Conservation (phyloP, 2,888 invertebrate species). For the Empis stercorea region DNA sequence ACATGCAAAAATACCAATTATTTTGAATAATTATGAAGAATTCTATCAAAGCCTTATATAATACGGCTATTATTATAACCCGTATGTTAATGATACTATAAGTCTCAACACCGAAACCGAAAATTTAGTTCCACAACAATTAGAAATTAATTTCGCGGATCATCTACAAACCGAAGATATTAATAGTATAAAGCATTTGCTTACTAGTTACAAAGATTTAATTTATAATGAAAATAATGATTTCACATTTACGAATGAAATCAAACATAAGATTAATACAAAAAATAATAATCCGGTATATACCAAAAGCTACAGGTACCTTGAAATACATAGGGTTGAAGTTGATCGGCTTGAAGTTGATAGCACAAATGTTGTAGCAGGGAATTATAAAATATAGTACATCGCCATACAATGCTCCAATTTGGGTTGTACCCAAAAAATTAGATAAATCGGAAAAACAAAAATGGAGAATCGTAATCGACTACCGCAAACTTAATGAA, state of each 20-base stretch:
- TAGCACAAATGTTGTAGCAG: conserved; percentile 10
- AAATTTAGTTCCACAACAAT: no score
- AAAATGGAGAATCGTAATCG: background rate
- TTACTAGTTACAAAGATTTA: background rate
- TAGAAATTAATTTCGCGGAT: no score
- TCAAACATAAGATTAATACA: conserved; percentile 5
- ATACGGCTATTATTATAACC: background rate
- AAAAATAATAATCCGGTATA: conserved; percentile 7
- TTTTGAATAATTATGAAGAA: background rate
- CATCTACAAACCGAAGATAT: background rate
- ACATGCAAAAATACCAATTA: background rate
- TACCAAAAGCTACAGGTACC: conserved; percentile 10
- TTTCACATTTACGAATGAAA: background rate
- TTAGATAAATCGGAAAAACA: background rate
- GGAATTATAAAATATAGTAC: conserved; percentile 13
- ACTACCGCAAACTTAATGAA: background rate
- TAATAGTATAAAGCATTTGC: background rate
- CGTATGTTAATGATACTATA: no score
- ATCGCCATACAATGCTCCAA: background rate
- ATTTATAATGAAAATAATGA: background rate
- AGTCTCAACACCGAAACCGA: no score
- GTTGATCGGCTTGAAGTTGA: conserved; percentile 10
- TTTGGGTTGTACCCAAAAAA: background rate
- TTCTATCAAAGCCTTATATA: no score
- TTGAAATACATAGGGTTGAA: conserved; percentile 10